Percentiles rank a stretch among this genome's conserved stretches.
Conservation (phyloP, 2,113 vertebrate genomes). For the Eretmochelys imbricata region DNA sequence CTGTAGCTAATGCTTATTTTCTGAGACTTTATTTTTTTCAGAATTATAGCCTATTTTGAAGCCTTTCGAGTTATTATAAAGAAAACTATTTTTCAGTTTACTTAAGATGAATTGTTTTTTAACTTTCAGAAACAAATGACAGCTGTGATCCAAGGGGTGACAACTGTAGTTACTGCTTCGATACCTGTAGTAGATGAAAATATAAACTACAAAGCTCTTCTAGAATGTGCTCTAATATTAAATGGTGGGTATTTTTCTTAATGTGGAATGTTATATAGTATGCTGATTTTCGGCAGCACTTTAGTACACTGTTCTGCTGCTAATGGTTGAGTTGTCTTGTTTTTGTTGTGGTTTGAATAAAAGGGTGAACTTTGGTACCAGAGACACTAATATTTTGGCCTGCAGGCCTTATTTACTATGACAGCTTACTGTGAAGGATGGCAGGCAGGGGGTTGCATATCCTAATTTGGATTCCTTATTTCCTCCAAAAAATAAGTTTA, state of each 20-base stretch:
- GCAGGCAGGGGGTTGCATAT: neutral
- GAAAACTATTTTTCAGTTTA: neutral
- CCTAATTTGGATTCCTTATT: neutral
- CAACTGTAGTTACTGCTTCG: slow-evolving; percentile 83
- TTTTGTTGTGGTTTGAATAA: neutral
- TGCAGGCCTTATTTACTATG: neutral
- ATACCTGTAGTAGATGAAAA: slow-evolving; percentile 84
- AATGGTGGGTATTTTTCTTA: slow-evolving; percentile 78
- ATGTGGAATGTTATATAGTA: neutral
- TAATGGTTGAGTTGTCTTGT: neutral
- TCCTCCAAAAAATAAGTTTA: neutral
- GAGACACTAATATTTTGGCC: neutral
- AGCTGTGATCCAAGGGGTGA: slow-evolving; percentile 84
- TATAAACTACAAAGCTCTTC: slow-evolving; percentile 80
- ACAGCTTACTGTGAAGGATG: neutral
- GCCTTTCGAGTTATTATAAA: neutral
- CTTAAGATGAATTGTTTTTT: neutral
- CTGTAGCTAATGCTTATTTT: neutral
- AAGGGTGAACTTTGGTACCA: neutral
- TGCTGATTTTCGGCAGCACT: neutral
- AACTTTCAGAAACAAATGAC: slow-evolving; percentile 79
- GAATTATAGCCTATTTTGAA: neutral
- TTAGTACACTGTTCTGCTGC: neutral
- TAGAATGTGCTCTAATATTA: slow-evolving; percentile 83
- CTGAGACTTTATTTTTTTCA: neutral